Evolutionary conservation across 2,113 vertebrate species (phyloP), one percentile per base, ranked within the genome.

Genomic region (Scomber japonicus): DNA sequence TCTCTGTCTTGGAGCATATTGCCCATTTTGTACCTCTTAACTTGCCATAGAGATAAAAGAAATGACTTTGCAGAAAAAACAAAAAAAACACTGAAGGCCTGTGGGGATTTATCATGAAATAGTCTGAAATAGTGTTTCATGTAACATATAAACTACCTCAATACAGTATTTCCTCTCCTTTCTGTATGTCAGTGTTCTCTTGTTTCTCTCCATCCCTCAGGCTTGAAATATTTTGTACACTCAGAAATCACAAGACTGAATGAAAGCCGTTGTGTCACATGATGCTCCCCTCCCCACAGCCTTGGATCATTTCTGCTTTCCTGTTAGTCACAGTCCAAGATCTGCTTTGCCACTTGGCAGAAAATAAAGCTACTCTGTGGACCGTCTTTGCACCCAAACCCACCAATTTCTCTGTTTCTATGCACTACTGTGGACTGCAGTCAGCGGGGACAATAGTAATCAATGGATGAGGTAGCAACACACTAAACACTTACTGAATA

Each of bases 241-340:
- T 88, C 63, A 81, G 53, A 71, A 88, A 93, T 95, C 94, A 94
- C 92, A 93, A 93, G 93, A 93, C 93, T 74, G 53, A 60, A 89
- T 65, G 40, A 88, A 87, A 88, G 82, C 78, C 19, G 13, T 15
- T 14, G 68, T 31, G 89, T 95, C 93, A 95, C 93, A 95, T 94
- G 94, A 86, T 17, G 17, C 60, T 49, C 40, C 51, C 62, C 72
- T 75, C 78, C 78, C 77, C 57, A 72, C 73, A 55, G 63, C 71
- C 68, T 70, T 19, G 40, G 79, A 84, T 77, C 10, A 4, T 77
- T 92, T 78, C 85, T 78, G 49, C 65, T 83, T 84, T 66, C 54
- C 69, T 51, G 54, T 45, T 2, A 62, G 66, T 71, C 6, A 3
- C 56, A 75, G 69, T 84, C 46, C 53, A 55, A 76, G 17, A 67